Percentiles rank a stretch among this genome's conserved stretches.
phyloP scores from a whole-genome alignment of 2,113 vertebrate species.

The Larimichthys crocea region DNA sequence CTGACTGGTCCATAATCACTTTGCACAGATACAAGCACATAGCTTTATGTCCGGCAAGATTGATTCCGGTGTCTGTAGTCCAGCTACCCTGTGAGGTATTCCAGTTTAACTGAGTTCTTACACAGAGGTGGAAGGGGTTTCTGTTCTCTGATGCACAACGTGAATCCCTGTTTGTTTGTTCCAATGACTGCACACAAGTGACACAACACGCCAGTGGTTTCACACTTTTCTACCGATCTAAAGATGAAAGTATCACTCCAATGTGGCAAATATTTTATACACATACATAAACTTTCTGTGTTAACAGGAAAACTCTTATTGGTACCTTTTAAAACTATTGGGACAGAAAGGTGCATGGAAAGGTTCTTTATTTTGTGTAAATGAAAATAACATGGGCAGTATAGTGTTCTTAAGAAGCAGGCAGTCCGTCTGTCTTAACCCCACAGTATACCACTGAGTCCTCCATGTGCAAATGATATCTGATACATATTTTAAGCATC shows the following conservation, averaged over 20 bases:
- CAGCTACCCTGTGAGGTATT: no score
- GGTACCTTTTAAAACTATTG: not conserved
- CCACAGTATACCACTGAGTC: not conserved
- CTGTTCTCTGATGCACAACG: no score
- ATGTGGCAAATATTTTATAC: not conserved
- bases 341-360: not conserved
- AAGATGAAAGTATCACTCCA: not conserved
- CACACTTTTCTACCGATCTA: not conserved
- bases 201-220: not conserved
- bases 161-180: not conserved
- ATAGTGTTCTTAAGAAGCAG: not conserved
- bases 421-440: not conserved
- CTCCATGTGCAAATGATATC: constrained; percentile 20
- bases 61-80: no score
- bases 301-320: not conserved
- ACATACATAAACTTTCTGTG: not conserved
- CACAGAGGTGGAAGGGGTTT: no score
- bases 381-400: not conserved
- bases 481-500: constrained; percentile 42
- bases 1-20: no score
- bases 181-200: not conserved
- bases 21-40: no score
- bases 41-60: no score
- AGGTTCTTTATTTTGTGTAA: not conserved
- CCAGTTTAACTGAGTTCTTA: no score